Base-by-base conservation (phyloP, 2,113 vertebrate species). In the Trochalopteron elliotii region DNA sequence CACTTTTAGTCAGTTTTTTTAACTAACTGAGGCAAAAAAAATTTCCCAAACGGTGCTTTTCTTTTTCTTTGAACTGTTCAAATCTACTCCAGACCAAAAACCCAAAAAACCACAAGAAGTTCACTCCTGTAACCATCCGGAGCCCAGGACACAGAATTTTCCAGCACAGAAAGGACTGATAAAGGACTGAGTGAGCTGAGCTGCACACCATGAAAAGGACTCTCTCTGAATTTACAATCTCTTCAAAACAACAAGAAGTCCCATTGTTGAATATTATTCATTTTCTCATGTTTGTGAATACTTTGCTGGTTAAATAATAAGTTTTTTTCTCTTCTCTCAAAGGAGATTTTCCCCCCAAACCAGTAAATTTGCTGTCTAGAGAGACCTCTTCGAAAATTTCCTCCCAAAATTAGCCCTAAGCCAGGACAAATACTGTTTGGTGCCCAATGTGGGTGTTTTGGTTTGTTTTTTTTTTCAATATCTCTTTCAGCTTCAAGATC, bases 71-170 rank as follows among this genome's bases (percentile, higher is more conserved):
- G 31, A 33, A 52, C 37, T 17, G 18, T n/a, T 52, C 23, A n/a
- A 63, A 42, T 23, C 30, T 52, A 21, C 14, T 78, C 17, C 42
- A 63, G 23, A 52, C 6, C 21, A 42, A 78, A 52, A 52, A 21
- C 4, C 21, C 4, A 7, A 40, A 47, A 40, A 63, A 12, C 0
- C 13, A 13, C 14, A 2, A 4, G 13, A 33, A n/a, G 10, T 17
- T 40, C 30, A 22, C 0, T 0, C 14, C 30, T 63, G 15, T n/a
- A 33, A n/a, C 15, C 11, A 30, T n/a, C 18, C 0, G 0, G 47
- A 40, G 37, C 23, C 11, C 0, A 0, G 17, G 13, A n/a, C 0
- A 1, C 2, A 2, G 16, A 12, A 77, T 33, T 50, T 61, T 61
- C n/a, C 35, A 20, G 17, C 0, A 0, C 22, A 33, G 17, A 27